Conservation (phyloP, 2,113 vertebrate genomes). For the Cheilinus undulatus region DNA sequence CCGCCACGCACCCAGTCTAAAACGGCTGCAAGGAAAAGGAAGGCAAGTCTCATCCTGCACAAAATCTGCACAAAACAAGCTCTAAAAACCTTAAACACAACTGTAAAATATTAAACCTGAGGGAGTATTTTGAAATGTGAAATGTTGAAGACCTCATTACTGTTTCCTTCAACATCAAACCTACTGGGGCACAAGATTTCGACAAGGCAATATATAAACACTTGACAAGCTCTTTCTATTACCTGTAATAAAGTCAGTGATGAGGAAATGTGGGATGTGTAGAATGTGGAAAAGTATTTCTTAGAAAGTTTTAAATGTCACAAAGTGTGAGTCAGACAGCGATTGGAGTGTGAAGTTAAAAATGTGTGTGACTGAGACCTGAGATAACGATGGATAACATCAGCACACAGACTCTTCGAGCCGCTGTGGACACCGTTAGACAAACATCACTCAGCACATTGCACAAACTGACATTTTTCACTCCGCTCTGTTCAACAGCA, state of each 20-base stretch:
- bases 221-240: background rate
- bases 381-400: background rate
- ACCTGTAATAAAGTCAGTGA: background rate
- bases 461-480: constrained; percentile 45
- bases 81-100: no score
- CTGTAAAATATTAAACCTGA: no score
- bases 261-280: background rate
- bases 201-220: background rate
- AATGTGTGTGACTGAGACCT: background rate
- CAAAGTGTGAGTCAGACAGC: background rate
- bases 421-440: constrained; percentile 9
- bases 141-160: background rate
- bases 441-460: constrained; percentile 28
- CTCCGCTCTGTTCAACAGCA: constrained; percentile 23
- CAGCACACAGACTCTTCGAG: background rate
- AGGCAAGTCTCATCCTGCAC: no score
- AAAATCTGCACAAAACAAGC: background rate
- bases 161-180: background rate
- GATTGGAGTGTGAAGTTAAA: background rate
- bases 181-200: background rate
- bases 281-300: background rate
- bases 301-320: background rate
- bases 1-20: no score
- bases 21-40: no score
- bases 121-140: background rate